Evolutionary conservation across 2,113 vertebrate genomes (phyloP).

Genomic region (Rhea americana): DNA sequence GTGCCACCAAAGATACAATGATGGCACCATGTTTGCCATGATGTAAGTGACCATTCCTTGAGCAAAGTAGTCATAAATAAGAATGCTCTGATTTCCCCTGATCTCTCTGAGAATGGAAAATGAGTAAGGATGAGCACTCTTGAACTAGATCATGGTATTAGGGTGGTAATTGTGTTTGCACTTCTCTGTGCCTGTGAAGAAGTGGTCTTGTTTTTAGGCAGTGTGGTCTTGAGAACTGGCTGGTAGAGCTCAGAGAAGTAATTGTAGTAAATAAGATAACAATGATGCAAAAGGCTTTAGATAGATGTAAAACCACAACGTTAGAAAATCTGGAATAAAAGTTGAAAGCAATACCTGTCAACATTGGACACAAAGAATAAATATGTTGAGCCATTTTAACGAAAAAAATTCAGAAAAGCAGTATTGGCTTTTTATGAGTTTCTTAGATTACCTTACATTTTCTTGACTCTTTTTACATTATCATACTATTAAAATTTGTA

Average conservation of each 20-base stretch:
- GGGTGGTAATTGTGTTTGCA: neutral
- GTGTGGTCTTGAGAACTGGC: neutral
- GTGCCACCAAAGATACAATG: neutral
- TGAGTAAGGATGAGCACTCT: neutral
- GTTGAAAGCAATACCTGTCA: neutral
- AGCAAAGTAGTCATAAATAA: neutral
- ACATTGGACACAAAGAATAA: neutral
- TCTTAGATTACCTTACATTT: neutral
- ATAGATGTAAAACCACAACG: accelerated
- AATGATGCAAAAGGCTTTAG: neutral
- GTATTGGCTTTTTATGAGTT: neutral
- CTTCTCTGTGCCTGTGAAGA: neutral
- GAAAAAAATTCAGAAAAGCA: neutral
- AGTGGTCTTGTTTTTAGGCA: neutral
- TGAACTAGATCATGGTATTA: neutral
- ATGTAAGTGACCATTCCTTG: neutral
- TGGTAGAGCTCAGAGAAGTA: neutral
- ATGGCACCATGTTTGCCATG: accelerated
- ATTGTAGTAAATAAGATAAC: neutral
- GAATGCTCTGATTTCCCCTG: neutral
- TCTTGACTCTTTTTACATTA: neutral
- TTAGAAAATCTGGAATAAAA: neutral
- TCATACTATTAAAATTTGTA: neutral
- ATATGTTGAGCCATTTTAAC: neutral
- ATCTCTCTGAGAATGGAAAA: neutral